A percentile compares a stretch with the other conserved stretches of the same genome.
These are phyloP conservation scores for Polylopha cassiicola DNA, from an alignment of 2,888 invertebrate species.

Conservation along the genomic window DNA sequence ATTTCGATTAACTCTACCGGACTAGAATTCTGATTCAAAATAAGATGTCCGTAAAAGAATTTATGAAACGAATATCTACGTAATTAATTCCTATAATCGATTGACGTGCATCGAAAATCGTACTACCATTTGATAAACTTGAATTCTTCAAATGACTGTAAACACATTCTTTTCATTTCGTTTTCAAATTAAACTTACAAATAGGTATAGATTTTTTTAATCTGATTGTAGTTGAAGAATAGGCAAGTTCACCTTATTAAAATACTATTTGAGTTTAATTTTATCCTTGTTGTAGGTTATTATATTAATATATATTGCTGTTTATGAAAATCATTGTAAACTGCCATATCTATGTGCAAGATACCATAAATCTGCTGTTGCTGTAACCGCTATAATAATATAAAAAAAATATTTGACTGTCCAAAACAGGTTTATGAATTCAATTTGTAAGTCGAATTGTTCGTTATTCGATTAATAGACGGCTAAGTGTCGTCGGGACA, in stretches of 20 bases:
- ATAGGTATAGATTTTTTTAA: slow-evolving; percentile 11
- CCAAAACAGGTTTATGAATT: slow-evolving; percentile 55
- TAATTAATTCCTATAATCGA: slow-evolving; percentile 19
- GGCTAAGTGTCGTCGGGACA: slow-evolving; percentile 63
- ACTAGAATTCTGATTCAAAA: slow-evolving; percentile 17
- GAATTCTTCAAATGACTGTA: slow-evolving; percentile 14
- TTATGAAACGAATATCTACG: slow-evolving; percentile 18
- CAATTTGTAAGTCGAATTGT: slow-evolving; percentile 60
- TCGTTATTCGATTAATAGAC: slow-evolving; percentile 62
- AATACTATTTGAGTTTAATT: too few relatives aligned
- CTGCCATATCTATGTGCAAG: slow-evolving; percentile 45
- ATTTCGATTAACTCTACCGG: slow-evolving; percentile 32
- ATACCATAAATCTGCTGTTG: slow-evolving; percentile 53
- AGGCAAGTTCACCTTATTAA: too few relatives aligned
- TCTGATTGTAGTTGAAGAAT: slow-evolving; percentile 6
- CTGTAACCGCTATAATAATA: slow-evolving; percentile 42
- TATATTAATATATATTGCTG: too few relatives aligned
- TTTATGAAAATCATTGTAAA: slow-evolving; percentile 37
- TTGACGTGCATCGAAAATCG: slow-evolving; percentile 21
- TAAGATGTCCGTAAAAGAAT: slow-evolving; percentile 19
- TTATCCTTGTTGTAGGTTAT: too few relatives aligned
- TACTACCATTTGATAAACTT: slow-evolving; percentile 12
- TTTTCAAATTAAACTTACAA: slow-evolving; percentile 11
- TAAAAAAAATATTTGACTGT: slow-evolving; percentile 36
- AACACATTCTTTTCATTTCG: slow-evolving; percentile 15